Conservation (phyloP, 2,797 vertebrate genomes). For the Typhlichthys eigenmanni region DNA sequence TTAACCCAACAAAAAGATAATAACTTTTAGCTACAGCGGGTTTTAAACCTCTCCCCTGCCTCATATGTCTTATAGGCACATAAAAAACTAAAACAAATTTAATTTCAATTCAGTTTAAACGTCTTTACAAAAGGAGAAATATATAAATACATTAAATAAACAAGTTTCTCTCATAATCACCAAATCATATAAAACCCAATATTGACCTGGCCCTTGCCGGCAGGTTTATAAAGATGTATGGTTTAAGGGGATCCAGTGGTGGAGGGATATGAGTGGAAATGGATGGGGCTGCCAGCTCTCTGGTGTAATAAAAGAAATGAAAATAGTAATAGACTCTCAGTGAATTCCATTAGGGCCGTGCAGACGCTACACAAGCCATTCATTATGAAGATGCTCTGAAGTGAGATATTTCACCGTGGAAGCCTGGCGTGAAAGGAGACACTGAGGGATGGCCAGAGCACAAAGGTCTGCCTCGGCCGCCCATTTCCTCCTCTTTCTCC, state of each 20-base stretch:
- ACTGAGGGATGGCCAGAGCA: conserved; percentile 66
- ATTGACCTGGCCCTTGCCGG: conserved; percentile 61
- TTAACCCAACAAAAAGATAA: too few relatives aligned
- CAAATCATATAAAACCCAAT: conserved; percentile 63
- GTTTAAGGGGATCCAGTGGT: conserved; percentile 59
- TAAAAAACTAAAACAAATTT: conserved; percentile 46
- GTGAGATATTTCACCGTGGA: conserved; percentile 73
- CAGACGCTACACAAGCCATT: conserved; percentile 75
- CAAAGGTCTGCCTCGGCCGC: conserved; percentile 58
- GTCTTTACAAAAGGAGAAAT: conserved; percentile 41
- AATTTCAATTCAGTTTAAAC: conserved; percentile 44
- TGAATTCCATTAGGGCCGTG: conserved; percentile 78
- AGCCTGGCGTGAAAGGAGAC: conserved; percentile 65
- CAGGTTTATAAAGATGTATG: conserved; percentile 78
- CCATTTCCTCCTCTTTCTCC: conserved; percentile 50
- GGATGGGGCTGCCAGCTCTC: conserved; percentile 70
- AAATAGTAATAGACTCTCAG: conserved; percentile 79
- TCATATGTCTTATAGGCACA: conserved; percentile 11
- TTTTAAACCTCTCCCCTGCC: too few relatives aligned
- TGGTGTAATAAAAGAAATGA: conserved; percentile 78
- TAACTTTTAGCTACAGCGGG: too few relatives aligned
- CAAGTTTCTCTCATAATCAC: conserved; percentile 46
- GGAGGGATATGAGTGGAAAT: conserved; percentile 70
- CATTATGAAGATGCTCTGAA: conserved; percentile 73
- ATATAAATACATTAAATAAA: conserved; percentile 2